Evolutionary conservation across 2,888 invertebrate species (phyloP).

Genomic region (Caenorhabditis sulstoni): DNA sequence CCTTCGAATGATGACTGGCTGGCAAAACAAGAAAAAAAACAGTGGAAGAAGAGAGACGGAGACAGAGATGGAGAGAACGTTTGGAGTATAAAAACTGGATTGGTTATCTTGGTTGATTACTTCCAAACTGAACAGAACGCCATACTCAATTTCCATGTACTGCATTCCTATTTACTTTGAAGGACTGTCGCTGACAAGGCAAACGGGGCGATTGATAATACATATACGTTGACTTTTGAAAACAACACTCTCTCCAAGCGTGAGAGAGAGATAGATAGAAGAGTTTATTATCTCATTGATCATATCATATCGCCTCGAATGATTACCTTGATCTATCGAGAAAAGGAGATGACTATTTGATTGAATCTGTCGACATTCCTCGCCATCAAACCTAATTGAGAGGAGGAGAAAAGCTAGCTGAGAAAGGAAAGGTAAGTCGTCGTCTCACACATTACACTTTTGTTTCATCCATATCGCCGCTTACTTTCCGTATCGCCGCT

Average conservation of each 20-base stretch:
- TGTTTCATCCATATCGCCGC: too few relatives aligned
- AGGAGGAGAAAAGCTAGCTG: slow-evolving; percentile 16
- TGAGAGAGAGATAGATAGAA: slow-evolving; percentile 6
- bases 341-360: slow-evolving; percentile 46
- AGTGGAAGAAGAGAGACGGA: slow-evolving; percentile 1
- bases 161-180: background rate
- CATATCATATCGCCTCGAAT: slow-evolving; percentile 34
- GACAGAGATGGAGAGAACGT: slow-evolving; percentile 1
- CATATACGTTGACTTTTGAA: background rate
- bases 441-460: background rate
- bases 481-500: too few relatives aligned
- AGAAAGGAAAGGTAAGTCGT: slow-evolving; percentile 29
- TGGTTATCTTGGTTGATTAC: slow-evolving; percentile 41
- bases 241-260: background rate
- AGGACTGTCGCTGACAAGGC: background rate
- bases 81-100: slow-evolving; percentile 26
- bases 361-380: slow-evolving; percentile 48
- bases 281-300: slow-evolving; percentile 43
- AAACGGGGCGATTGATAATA: background rate
- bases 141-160: slow-evolving; percentile 21
- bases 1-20: too few relatives aligned
- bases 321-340: slow-evolving; percentile 52
- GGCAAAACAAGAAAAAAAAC: background rate
- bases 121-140: slow-evolving; percentile 2
- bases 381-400: slow-evolving; percentile 17